These are phyloP conservation scores for Folsomia manolachei DNA, from an alignment of 2,888 invertebrate species.

Conservation along the genomic window DNA sequence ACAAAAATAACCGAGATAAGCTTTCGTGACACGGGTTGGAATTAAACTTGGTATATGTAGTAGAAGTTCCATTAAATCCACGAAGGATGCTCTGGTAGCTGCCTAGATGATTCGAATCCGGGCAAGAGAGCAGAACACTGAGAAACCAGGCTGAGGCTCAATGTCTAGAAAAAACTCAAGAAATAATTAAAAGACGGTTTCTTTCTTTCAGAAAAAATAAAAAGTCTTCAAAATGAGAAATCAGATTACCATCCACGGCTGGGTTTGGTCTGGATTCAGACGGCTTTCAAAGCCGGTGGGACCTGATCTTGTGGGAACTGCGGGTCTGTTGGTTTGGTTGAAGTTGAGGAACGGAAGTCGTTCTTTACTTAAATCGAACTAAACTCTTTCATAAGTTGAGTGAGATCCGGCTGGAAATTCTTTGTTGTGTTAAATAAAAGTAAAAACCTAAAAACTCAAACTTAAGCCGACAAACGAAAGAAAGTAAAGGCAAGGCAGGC, in stretches of 20 bases:
- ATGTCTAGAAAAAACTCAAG: neutral
- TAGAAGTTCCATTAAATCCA: neutral
- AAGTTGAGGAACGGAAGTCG: neutral
- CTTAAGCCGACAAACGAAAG: neutral
- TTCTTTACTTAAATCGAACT: conserved; percentile 5
- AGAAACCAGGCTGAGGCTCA: neutral
- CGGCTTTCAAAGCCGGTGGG: neutral
- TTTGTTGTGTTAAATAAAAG: conserved; percentile 9
- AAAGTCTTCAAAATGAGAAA: conserved; percentile 5
- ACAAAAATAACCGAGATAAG: neutral
- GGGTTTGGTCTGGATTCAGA: neutral
- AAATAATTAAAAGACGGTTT: conserved; percentile 6
- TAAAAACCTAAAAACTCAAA: neutral
- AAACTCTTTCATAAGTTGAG: neutral
- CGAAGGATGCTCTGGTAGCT: no score
- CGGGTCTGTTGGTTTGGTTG: conserved; percentile 4
- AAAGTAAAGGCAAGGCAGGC: neutral
- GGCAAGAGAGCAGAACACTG: neutral
- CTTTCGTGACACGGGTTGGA: no score
- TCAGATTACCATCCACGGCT: neutral
- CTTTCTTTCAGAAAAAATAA: neutral
- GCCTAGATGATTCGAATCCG: neutral
- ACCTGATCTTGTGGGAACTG: neutral
- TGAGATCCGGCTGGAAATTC: conserved; percentile 2
- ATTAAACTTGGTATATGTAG: no score